Evolutionary conservation across 23 tunicate genomes (phyloP).

Genomic region (Styela clava): DNA sequence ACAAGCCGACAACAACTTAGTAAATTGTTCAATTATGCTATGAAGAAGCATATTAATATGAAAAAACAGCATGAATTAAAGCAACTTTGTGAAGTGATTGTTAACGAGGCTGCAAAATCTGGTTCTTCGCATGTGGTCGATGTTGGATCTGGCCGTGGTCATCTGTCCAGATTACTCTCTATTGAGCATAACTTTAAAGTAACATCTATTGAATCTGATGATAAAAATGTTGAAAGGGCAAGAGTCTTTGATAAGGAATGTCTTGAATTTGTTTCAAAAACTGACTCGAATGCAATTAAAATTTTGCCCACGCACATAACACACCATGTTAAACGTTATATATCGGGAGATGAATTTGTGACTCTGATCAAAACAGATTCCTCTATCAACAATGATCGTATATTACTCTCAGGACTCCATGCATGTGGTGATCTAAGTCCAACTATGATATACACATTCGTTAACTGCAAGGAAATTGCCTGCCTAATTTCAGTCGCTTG

Average conservation of each 20-base stretch:
- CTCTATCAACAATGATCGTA: neutral
- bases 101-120: neutral
- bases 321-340: neutral
- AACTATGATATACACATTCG: constrained; percentile 69
- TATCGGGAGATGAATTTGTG: constrained; percentile 1
- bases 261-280: neutral
- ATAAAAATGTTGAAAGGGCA: constrained; percentile 30
- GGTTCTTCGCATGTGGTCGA: constrained; percentile 42
- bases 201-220: constrained; percentile 40
- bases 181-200: constrained; percentile 44
- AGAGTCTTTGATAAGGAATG: constrained; percentile 41
- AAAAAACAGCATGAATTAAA: constrained; percentile 71
- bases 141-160: constrained; percentile 88
- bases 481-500: constrained; percentile 79
- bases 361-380: neutral
- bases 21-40: constrained; percentile 26
- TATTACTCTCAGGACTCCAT: constrained; percentile 68
- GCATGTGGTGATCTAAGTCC: constrained; percentile 95
- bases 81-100: constrained; percentile 25
- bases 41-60: constrained; percentile 41
- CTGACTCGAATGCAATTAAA: neutral
- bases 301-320: neutral
- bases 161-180: constrained; percentile 51
- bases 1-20: neutral
- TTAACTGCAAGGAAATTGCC: constrained; percentile 31